These are phyloP conservation scores for Halichoeres trimaculatus DNA, from an alignment of 2,113 vertebrate species.

Conservation along the genomic window DNA sequence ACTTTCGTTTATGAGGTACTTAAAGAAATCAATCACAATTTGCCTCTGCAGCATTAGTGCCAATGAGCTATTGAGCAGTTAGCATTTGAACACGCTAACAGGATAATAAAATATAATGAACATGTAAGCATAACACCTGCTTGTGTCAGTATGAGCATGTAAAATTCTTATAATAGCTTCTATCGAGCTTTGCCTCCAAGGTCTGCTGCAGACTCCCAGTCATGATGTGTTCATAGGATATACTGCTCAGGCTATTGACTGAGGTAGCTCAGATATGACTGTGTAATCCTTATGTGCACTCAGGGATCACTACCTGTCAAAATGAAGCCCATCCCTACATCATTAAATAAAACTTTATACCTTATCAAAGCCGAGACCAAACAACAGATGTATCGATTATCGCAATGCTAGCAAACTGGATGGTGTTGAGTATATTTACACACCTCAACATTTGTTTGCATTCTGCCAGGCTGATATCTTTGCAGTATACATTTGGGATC, in stretches of 20 bases:
- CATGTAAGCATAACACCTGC: neutral
- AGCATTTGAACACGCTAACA: neutral
- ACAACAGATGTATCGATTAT: conserved; percentile 47
- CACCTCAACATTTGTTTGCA: conserved; percentile 14
- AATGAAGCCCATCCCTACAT: conserved; percentile 22
- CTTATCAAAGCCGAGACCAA: conserved; percentile 29
- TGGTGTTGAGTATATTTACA: conserved; percentile 33
- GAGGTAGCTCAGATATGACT: neutral
- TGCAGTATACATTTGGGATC: conserved; percentile 36
- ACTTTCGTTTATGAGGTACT: too few relatives aligned
- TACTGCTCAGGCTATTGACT: neutral
- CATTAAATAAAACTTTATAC: conserved; percentile 31
- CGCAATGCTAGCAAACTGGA: conserved; percentile 8
- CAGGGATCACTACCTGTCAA: conserved; percentile 14
- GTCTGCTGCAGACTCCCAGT: too few relatives aligned
- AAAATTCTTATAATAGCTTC: neutral
- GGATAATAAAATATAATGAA: neutral
- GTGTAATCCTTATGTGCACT: conserved; percentile 2
- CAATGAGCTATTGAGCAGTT: too few relatives aligned
- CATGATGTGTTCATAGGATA: neutral
- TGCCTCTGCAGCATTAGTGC: too few relatives aligned
- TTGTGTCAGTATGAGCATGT: neutral
- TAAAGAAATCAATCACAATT: too few relatives aligned
- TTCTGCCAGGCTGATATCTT: conserved; percentile 21
- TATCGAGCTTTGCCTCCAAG: neutral